Percentiles rank a stretch among this genome's conserved stretches.
Conservation (phyloP, 1,140 invertebrate species). For the Anastatus disparis region DNA sequence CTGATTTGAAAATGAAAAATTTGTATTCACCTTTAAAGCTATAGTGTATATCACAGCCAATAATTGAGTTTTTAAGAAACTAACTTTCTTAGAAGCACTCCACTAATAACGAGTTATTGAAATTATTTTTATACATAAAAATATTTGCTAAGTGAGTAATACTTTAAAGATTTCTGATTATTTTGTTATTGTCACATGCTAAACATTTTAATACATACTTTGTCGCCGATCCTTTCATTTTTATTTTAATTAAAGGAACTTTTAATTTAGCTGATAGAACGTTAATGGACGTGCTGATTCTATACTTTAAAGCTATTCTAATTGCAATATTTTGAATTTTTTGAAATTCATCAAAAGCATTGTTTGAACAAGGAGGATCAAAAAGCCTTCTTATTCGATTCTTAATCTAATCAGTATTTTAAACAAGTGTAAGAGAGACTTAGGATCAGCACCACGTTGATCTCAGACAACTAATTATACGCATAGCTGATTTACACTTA, state of each 20-base stretch:
- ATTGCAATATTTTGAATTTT: not conserved
- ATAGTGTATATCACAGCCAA: not conserved
- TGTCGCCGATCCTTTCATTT: not conserved
- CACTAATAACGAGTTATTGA: not conserved
- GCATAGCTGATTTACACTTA: slow-evolving; percentile 31
- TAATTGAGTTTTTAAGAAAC: not conserved
- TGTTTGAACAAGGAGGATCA: not conserved
- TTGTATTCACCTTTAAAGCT: not conserved
- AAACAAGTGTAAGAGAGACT: slow-evolving; percentile 34
- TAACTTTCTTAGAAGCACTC: not conserved
- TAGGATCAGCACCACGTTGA: slow-evolving; percentile 40
- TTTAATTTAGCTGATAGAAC: not conserved
- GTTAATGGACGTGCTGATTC: not conserved
- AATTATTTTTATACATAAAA: not conserved
- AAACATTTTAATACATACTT: not conserved
- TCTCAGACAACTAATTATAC: slow-evolving; percentile 42
- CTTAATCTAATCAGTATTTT: slow-evolving; percentile 37
- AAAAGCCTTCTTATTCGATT: slow-evolving; percentile 39
- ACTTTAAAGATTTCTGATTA: not conserved
- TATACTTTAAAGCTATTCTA: not conserved
- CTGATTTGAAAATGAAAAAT: not conserved
- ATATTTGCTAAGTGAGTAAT: not conserved
- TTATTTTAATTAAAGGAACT: not conserved
- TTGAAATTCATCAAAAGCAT: not conserved
- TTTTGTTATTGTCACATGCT: not conserved